A percentile compares a stretch with the other conserved stretches of the same genome.
Evolutionary conservation across 64 coral and sea anemone genomes (phyloP).

Genomic region (Montipora cactus): DNA sequence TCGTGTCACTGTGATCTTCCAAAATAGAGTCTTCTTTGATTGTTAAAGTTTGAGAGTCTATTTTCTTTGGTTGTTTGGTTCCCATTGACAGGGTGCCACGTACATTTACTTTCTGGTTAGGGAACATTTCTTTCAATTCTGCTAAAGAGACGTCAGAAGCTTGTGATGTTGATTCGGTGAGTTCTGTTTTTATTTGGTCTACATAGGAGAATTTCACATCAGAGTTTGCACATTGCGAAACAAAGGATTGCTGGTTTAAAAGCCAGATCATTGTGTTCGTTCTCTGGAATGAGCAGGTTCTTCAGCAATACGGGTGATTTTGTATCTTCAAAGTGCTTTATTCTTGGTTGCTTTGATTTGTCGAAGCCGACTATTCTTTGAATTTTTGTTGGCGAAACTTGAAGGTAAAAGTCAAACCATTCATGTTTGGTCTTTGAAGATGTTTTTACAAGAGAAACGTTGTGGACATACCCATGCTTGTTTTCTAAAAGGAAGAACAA

Average conservation of each 20-base stretch:
- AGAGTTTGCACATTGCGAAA: constrained; percentile 32
- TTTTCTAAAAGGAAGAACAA: constrained; percentile 11
- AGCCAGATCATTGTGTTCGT: constrained; percentile 8
- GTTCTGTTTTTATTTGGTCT: constrained; percentile 25
- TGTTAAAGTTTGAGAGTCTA: constrained; percentile 26
- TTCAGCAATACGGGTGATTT: constrained; percentile 66
- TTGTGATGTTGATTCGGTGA: not conserved
- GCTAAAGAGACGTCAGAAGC: constrained; percentile 37
- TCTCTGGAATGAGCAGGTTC: constrained; percentile 20
- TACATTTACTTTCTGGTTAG: constrained; percentile 63
- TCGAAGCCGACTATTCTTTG: constrained; percentile 72
- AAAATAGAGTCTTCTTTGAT: constrained; percentile 65
- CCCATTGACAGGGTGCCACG: constrained; percentile 51
- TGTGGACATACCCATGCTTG: constrained; percentile 52
- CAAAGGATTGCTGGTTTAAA: constrained; percentile 50
- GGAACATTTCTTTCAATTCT: constrained; percentile 30
- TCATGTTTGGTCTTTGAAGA: constrained; percentile 43
- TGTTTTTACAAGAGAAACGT: constrained; percentile 41
- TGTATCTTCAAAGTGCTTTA: constrained; percentile 66
- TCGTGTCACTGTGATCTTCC: constrained; percentile 30
- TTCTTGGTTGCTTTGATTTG: constrained; percentile 56
- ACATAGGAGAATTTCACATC: constrained; percentile 10
- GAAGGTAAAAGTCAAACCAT: constrained; percentile 78
- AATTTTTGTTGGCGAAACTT: constrained; percentile 57
- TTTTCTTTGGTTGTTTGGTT: constrained; percentile 45